phyloP scores from a whole-genome alignment of 2,888 invertebrate genomes.

The Scaptomyza caliginosa region DNA sequence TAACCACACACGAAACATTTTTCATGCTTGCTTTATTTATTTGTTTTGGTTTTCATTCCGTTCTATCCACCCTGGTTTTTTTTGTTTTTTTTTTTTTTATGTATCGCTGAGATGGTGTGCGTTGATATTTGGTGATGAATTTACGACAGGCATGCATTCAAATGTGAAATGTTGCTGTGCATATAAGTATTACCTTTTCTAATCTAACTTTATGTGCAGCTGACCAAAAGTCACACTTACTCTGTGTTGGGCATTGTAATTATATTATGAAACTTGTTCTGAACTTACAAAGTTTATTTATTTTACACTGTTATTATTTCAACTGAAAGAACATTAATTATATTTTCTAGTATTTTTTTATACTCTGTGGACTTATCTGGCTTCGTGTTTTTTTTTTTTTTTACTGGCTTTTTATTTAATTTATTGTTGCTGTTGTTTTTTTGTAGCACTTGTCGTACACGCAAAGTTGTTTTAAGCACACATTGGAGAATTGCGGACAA shows the following conservation, averaged over 20 bases:
- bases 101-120: conserved; percentile 48
- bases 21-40: conserved; percentile 55
- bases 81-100: conserved; percentile 6
- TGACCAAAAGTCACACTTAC: conserved; percentile 43
- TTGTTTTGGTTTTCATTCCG: conserved; percentile 36
- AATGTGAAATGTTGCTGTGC: conserved; percentile 15
- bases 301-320: background rate
- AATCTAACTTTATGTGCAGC: conserved; percentile 69
- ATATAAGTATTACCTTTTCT: conserved; percentile 32
- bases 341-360: background rate
- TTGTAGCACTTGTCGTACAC: conserved; percentile 38
- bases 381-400: background rate
- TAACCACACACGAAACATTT: conserved; percentile 59
- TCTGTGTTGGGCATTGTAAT: background rate
- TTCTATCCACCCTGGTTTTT: background rate
- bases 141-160: conserved; percentile 58
- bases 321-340: background rate
- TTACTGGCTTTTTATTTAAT: background rate
- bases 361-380: conserved; percentile 19
- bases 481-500: conserved; percentile 53
- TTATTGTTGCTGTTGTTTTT: conserved; percentile 11
- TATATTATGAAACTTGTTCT: background rate
- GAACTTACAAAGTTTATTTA: background rate
- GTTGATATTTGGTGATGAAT: conserved; percentile 64
- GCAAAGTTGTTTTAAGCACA: conserved; percentile 60